Evolutionary conservation across 2,888 invertebrate genomes (phyloP).

Genomic region (Tenodera sinensis): DNA sequence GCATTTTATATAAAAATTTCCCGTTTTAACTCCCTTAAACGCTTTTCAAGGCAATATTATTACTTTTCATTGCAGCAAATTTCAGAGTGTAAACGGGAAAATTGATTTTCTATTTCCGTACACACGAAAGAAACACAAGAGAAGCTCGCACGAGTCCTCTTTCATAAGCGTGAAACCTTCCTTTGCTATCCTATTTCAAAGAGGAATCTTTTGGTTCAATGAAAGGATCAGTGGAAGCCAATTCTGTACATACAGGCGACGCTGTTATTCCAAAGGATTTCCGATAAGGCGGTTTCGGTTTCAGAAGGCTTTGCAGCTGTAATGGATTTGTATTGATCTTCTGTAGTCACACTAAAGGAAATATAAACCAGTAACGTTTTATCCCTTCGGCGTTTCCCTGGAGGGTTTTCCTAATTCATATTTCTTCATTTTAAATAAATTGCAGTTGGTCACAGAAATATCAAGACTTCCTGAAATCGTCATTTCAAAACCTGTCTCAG

Average conservation of each 20-base stretch:
- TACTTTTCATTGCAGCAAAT: too few relatives aligned
- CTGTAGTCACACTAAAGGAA: neutral
- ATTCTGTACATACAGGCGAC: neutral
- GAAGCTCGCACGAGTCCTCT: neutral
- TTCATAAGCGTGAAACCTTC: neutral
- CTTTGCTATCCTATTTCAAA: neutral
- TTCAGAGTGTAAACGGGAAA: too few relatives aligned
- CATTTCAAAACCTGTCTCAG: too few relatives aligned
- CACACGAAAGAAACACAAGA: neutral
- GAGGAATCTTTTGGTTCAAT: neutral
- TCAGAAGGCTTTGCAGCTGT: neutral
- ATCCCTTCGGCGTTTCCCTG: neutral
- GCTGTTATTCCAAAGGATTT: constrained; percentile 8
- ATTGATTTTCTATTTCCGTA: neutral
- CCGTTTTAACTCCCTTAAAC: too few relatives aligned
- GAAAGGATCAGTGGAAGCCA: neutral
- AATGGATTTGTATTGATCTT: neutral
- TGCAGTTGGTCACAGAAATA: neutral
- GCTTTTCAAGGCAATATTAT: too few relatives aligned
- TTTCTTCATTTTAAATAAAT: neutral
- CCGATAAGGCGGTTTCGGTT: constrained; percentile 5
- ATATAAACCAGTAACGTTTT: neutral
- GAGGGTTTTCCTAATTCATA: neutral
- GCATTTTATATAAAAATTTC: too few relatives aligned
- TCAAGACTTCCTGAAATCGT: too few relatives aligned